Conservation (phyloP, 2,888 invertebrate genomes). For the Stenurella melanura region DNA sequence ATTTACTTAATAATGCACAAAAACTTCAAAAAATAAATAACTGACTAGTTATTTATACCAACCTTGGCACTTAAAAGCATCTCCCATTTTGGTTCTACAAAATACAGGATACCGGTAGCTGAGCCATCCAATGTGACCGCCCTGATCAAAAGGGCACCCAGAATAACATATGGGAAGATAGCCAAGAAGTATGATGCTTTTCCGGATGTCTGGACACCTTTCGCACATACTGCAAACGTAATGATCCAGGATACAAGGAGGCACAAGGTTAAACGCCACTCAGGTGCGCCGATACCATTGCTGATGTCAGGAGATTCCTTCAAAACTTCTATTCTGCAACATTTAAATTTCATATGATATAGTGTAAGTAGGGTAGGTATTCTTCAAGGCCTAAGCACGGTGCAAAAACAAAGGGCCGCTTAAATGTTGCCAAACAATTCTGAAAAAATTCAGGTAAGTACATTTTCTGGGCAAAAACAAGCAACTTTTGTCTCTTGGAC, state of each 20-base stretch:
- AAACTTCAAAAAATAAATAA: too few species aligned
- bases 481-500: too few species aligned
- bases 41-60: slow-evolving; percentile 53
- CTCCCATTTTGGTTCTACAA: slow-evolving; percentile 86
- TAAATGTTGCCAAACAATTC: too few species aligned
- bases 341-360: neutral
- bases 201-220: slow-evolving; percentile 85
- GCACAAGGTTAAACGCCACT: slow-evolving; percentile 82
- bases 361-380: neutral
- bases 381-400: neutral
- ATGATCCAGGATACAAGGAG: slow-evolving; percentile 81
- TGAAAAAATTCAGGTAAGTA: too few species aligned
- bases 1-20: too few species aligned
- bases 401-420: too few species aligned
- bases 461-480: too few species aligned
- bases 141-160: slow-evolving; percentile 82
- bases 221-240: slow-evolving; percentile 81
- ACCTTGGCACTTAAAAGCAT: slow-evolving; percentile 82
- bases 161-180: slow-evolving; percentile 86
- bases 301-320: slow-evolving; percentile 72
- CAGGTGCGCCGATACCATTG: slow-evolving; percentile 75
- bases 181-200: slow-evolving; percentile 92
- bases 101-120: slow-evolving; percentile 84
- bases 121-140: slow-evolving; percentile 82
- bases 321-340: slow-evolving; percentile 75